Conservation (phyloP, 2,797 vertebrate species). For the Sparus aurata region DNA sequence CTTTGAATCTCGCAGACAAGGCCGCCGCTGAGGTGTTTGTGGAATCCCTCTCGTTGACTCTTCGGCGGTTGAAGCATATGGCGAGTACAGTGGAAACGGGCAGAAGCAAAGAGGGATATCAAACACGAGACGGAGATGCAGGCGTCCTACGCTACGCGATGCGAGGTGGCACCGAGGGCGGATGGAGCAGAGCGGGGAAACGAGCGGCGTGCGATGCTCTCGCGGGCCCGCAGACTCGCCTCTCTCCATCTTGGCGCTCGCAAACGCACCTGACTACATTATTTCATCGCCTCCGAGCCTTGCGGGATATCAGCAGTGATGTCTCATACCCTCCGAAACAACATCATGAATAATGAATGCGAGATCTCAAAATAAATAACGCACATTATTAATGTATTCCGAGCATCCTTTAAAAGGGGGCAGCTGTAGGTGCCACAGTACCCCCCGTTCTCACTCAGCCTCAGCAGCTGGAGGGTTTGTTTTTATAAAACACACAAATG, state of each 20-base stretch:
- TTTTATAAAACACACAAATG: background rate
- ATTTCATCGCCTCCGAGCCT: slow-evolving; percentile 60
- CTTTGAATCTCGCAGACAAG: slow-evolving; percentile 52
- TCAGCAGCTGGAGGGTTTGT: slow-evolving; percentile 24
- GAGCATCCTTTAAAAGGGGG: slow-evolving; percentile 63
- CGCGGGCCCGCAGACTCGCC: slow-evolving; percentile 23
- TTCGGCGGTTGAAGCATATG: slow-evolving; percentile 30
- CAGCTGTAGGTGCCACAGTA: slow-evolving; percentile 47
- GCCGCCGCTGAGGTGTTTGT: slow-evolving; percentile 41
- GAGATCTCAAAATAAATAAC: slow-evolving; percentile 77
- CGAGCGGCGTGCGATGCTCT: slow-evolving; percentile 33
- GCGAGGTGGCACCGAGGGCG: slow-evolving; percentile 39
- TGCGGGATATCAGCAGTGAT: slow-evolving; percentile 67
- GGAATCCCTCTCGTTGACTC: slow-evolving; percentile 28
- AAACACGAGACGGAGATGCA: slow-evolving; percentile 34
- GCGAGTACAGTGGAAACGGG: slow-evolving; percentile 3
- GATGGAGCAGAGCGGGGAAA: slow-evolving; percentile 40
- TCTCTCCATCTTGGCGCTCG: slow-evolving; percentile 33
- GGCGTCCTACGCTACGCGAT: slow-evolving; percentile 17
- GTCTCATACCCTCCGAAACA: slow-evolving; percentile 70
- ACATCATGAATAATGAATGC: slow-evolving; percentile 80
- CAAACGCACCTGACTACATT: slow-evolving; percentile 56
- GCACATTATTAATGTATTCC: slow-evolving; percentile 76
- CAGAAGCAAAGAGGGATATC: slow-evolving; percentile 15
- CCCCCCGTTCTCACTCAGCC: slow-evolving; percentile 14